Percentiles rank a stretch among this genome's conserved stretches.
phyloP scores from a whole-genome alignment of 2,888 invertebrate genomes.

The Orthonevra nobilis region DNA sequence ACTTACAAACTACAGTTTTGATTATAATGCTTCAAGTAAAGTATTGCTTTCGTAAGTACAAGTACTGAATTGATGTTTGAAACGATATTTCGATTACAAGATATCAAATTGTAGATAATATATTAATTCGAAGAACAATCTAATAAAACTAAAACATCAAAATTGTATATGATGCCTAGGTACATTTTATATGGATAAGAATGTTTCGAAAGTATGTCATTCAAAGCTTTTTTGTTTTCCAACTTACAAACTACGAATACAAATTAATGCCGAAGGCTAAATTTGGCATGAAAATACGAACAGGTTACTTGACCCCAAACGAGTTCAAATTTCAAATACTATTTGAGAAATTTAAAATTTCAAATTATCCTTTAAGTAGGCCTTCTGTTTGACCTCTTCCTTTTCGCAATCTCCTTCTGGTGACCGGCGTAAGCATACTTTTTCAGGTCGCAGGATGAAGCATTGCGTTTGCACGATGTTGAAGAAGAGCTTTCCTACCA shows the following conservation, averaged over 20 bases:
- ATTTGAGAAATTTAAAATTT: constrained; percentile 78
- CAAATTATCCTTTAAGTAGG: constrained; percentile 86
- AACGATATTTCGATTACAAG: constrained; percentile 16
- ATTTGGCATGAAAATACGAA: constrained; percentile 56
- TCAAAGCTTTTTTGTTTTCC: too few relatives aligned
- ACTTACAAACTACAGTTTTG: constrained; percentile 59
- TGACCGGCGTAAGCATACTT: constrained; percentile 87
- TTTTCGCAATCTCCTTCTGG: constrained; percentile 92
- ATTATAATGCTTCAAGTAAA: constrained; percentile 59
- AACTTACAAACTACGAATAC: constrained; percentile 43
- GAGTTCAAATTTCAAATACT: neutral
- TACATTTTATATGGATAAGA: constrained; percentile 9
- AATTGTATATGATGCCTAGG: constrained; percentile 6
- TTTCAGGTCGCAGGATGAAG: constrained; percentile 90
- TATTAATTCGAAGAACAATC: too few relatives aligned
- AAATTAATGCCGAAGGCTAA: constrained; percentile 20
- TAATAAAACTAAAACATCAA: too few relatives aligned
- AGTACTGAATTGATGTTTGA: constrained; percentile 8
- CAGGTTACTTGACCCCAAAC: too few relatives aligned
- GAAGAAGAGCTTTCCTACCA: constrained; percentile 96
- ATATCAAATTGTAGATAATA: too few relatives aligned
- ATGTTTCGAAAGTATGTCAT: neutral
- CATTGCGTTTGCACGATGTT: constrained; percentile 97
- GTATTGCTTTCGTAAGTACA: constrained; percentile 42
- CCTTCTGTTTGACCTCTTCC: constrained; percentile 85